These are phyloP conservation scores for Cololabis saira DNA, from an alignment of 2,113 vertebrate genomes.

Conservation along the genomic window DNA sequence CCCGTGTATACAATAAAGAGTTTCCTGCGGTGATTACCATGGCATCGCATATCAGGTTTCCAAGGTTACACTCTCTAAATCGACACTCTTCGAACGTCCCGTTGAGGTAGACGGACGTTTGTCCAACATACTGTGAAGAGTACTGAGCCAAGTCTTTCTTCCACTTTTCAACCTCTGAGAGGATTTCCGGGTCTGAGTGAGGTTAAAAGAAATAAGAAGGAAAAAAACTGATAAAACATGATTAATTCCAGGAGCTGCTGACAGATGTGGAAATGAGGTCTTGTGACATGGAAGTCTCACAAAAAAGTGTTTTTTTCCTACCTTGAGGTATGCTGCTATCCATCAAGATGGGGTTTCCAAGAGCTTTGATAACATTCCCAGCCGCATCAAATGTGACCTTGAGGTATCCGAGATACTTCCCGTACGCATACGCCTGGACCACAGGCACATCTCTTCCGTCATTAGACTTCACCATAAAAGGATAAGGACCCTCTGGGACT, in stretches of 20 bases:
- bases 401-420: slow-evolving; percentile 91
- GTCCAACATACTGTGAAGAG: slow-evolving; percentile 83
- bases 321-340: slow-evolving; percentile 87
- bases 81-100: slow-evolving; percentile 87
- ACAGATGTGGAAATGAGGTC: background rate
- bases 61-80: slow-evolving; percentile 91
- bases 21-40: slow-evolving; percentile 74
- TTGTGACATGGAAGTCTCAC: background rate
- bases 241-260: too few species aligned
- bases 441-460: slow-evolving; percentile 89
- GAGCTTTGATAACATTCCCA: slow-evolving; percentile 84
- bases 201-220: background rate
- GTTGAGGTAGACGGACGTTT: slow-evolving; percentile 89
- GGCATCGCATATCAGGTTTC: slow-evolving; percentile 93
- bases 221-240: too few species aligned
- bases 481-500: slow-evolving; percentile 84
- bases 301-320: slow-evolving; percentile 47
- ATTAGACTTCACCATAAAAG: slow-evolving; percentile 85
- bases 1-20: too few species aligned
- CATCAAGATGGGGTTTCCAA: slow-evolving; percentile 91
- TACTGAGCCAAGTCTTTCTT: slow-evolving; percentile 82
- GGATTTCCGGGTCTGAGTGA: slow-evolving; percentile 81
- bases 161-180: slow-evolving; percentile 85
- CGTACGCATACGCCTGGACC: slow-evolving; percentile 93
- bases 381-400: slow-evolving; percentile 87